phyloP scores from a whole-genome alignment of 1,140 invertebrate species.

The Riptortus pedestris region DNA sequence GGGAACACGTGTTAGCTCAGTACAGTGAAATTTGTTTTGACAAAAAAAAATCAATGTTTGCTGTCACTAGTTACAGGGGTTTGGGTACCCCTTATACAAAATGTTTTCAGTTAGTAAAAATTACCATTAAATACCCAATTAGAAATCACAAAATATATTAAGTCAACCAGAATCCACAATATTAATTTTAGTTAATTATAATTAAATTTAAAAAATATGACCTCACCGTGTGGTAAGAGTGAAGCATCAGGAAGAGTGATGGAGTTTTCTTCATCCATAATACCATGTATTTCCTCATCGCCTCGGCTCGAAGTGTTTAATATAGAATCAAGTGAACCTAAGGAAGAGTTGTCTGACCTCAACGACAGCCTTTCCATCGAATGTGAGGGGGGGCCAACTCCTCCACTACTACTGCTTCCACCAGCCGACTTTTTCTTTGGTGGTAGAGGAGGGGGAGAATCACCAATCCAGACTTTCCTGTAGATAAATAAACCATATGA shows the following conservation, averaged over 20 bases:
- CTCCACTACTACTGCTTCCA: conserved; percentile 41
- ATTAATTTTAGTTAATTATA: no score
- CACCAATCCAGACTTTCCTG: conserved; percentile 29
- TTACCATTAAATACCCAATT: no score
- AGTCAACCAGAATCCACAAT: no score
- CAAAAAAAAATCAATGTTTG: no score
- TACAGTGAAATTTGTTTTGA: no score
- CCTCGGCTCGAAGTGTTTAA: conserved; percentile 71
- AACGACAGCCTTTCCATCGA: conserved; percentile 41
- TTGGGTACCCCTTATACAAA: no score
- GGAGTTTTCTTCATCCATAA: conserved; percentile 45
- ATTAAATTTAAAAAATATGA: neutral
- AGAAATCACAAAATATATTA: no score
- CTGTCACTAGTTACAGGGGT: no score
- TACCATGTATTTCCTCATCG: conserved; percentile 50
- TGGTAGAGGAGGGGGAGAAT: conserved; percentile 61
- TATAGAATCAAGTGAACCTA: conserved; percentile 72
- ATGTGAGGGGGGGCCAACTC: conserved; percentile 37
- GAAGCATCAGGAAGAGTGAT: conserved; percentile 17
- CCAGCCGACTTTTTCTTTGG: conserved; percentile 52
- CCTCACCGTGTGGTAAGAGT: conserved; percentile 24
- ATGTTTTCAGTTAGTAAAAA: no score
- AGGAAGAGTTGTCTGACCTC: conserved; percentile 52
- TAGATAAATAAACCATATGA: neutral
- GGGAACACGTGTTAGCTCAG: no score